phyloP scores from a whole-genome alignment of 2,113 vertebrate species.

The Austrofundulus limnaeus region DNA sequence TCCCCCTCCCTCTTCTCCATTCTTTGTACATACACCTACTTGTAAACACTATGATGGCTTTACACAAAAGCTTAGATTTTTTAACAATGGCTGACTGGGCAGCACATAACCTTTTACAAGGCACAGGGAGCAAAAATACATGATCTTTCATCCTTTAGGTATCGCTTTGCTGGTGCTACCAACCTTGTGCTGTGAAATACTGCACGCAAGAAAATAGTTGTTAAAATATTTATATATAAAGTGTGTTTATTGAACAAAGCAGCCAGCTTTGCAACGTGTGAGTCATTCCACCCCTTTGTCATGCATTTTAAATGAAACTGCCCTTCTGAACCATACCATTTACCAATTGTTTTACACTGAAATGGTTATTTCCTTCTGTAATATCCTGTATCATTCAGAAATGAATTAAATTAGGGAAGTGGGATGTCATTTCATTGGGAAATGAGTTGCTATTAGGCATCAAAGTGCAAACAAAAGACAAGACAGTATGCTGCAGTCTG shows the following conservation, averaged over 20 bases:
- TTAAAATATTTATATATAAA: conserved; percentile 4
- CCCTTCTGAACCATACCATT: conserved; percentile 11
- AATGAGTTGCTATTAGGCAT: conserved; percentile 30
- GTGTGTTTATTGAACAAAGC: conserved; percentile 3
- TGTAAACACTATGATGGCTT: conserved; percentile 76
- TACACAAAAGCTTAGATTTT: conserved; percentile 69
- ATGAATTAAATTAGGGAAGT: conserved; percentile 35
- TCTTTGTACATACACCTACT: conserved; percentile 71
- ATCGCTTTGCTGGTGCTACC: conserved; percentile 17
- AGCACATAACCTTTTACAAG: conserved; percentile 72
- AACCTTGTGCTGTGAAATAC: conserved; percentile 33
- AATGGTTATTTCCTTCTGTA: conserved; percentile 21
- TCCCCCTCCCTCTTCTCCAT: conserved; percentile 65
- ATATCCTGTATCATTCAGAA: conserved; percentile 24
- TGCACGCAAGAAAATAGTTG: not conserved
- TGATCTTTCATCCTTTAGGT: conserved; percentile 45
- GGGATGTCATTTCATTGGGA: conserved; percentile 24
- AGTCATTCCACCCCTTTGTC: not conserved
- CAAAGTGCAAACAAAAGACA: not conserved
- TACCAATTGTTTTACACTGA: conserved; percentile 17
- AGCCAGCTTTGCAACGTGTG: not conserved
- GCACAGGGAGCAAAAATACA: conserved; percentile 52
- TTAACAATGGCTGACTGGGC: conserved; percentile 62
- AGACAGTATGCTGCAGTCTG: not conserved
- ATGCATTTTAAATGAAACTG: conserved; percentile 18